These are phyloP conservation scores for Drosophila tsacasi DNA, from an alignment of 1,140 invertebrate genomes.

Conservation along the genomic window DNA sequence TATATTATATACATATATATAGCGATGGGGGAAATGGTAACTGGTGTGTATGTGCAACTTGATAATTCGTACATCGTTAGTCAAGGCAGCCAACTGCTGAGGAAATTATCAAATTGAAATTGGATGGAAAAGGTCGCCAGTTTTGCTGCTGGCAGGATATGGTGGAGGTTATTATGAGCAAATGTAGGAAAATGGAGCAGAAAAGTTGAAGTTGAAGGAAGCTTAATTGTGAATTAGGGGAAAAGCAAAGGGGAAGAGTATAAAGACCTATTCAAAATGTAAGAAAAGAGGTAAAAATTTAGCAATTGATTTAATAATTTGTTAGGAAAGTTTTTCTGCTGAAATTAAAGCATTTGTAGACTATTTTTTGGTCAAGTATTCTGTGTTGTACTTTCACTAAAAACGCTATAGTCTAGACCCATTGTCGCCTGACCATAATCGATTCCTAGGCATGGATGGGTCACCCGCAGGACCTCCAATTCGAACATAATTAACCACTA, in stretches of 20 bases:
- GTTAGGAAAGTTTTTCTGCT: too few species aligned
- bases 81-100: conserved; percentile 23
- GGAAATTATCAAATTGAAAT: conserved; percentile 55
- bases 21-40: neutral
- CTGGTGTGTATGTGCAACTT: conserved; percentile 19
- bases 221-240: neutral
- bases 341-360: too few species aligned
- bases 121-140: conserved; percentile 30
- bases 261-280: neutral
- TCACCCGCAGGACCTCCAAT: conserved; percentile 27
- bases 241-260: neutral
- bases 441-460: conserved; percentile 12
- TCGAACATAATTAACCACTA: conserved; percentile 44
- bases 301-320: too few species aligned
- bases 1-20: neutral
- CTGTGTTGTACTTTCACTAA: neutral
- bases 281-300: too few species aligned
- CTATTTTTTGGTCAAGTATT: too few species aligned
- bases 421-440: neutral
- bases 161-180: neutral
- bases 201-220: conserved; percentile 2
- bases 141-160: conserved; percentile 5
- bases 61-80: conserved; percentile 44
- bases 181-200: neutral
- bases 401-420: neutral